Base-by-base conservation (phyloP, 2,888 invertebrate species). In the Athripsodes cinereus region DNA sequence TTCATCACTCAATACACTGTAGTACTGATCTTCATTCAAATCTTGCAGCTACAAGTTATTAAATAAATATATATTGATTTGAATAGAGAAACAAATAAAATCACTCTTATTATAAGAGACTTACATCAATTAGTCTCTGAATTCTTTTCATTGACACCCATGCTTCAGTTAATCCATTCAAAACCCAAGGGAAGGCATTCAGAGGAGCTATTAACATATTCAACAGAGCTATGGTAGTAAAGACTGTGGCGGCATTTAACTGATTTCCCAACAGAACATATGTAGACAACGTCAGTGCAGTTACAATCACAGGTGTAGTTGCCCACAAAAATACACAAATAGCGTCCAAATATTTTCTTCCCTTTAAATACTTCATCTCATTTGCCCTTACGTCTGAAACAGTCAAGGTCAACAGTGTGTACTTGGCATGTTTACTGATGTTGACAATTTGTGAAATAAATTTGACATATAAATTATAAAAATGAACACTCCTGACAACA, bases 301-400 rank as follows among this genome's bases (percentile, higher is more conserved):
- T 88, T 67, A 94, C 92, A 19, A 94, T 71, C 22, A 97, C 92
- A 0, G 98, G 98, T 6, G 97, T 97, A 1, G 95, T 94, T 0
- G 98, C 98, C 98, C 98, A 99, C 72, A 99, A 90, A 71, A 94
- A 98, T 13, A 99, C 98, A 74, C 98, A 99, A 60, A 96, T 75
- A 1, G 98, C 98, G 76, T 99, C 98, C 64, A 99, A 74, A 74
- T 97, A 98, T 78, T 99, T 98, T 60, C 96, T 82, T 8, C 88
- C 86, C 65, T 87, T 86, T 58, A 96, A 74, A 70, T 87, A 89
- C 58, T 83, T 82, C 52, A 96, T 70, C 76, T 96, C 96, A 47
- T 78, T 75, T 19, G 75, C 75, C 51, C 91, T 81, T 5, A 47
- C 13, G 19, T 20, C 47, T 47, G 13, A 47, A 47, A 47, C 13